Evolutionary conservation across 2,888 invertebrate genomes (phyloP).

Genomic region (Cephus runcator): DNA sequence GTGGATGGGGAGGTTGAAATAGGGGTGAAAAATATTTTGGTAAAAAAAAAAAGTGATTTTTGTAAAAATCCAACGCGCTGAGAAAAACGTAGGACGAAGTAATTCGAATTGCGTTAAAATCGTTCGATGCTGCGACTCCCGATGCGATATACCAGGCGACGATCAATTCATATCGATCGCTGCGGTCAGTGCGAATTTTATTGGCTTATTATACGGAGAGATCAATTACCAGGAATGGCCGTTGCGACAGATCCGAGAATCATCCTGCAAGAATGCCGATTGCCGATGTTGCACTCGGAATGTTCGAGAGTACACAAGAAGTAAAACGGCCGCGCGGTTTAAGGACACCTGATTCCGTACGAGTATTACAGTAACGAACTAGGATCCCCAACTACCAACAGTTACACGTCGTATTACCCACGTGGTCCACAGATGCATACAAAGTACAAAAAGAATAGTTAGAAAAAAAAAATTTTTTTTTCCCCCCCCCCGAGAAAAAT

Average conservation of each 20-base stretch:
- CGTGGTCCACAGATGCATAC: neutral
- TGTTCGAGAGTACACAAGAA: neutral
- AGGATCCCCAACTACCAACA: neutral
- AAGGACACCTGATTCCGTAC: neutral
- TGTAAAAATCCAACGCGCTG: too few species aligned
- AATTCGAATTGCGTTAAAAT: too few species aligned
- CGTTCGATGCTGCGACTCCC: too few species aligned
- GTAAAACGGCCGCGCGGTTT: neutral
- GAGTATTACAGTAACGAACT: neutral
- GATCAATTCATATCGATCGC: neutral
- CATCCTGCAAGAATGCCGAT: conserved; percentile 31
- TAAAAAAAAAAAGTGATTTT: too few species aligned
- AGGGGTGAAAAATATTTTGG: too few species aligned
- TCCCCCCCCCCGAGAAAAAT: neutral
- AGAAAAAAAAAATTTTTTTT: neutral
- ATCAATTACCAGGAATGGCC: neutral
- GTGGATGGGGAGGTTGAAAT: too few species aligned
- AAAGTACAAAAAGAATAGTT: neutral
- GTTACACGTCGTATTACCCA: neutral
- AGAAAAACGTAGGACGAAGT: too few species aligned
- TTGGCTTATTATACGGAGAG: neutral
- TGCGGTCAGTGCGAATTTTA: neutral
- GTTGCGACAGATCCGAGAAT: conserved; percentile 28
- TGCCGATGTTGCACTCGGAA: neutral
- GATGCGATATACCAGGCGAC: too few species aligned